A percentile compares a stretch with the other conserved stretches of the same genome.
Evolutionary conservation across 2,888 invertebrate species (phyloP).

Genomic region (Rhagium mordax): DNA sequence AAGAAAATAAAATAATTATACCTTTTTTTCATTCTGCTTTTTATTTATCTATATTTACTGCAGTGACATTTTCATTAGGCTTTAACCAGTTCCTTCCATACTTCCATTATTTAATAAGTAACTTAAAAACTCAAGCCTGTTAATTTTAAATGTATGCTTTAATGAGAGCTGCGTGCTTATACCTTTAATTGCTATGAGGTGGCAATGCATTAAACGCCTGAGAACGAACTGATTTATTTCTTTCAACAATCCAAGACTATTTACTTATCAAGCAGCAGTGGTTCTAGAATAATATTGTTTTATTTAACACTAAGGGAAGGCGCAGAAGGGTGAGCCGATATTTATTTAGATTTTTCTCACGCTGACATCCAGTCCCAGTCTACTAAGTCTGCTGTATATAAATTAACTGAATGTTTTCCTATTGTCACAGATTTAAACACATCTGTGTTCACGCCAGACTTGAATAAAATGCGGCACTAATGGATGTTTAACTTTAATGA

Average conservation of each 20-base stretch:
- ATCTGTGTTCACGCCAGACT: conserved; percentile 23
- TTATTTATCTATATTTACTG: too few relatives aligned
- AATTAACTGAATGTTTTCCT: conserved; percentile 23
- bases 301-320: background rate
- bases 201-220: background rate
- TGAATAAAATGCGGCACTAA: conserved; percentile 32
- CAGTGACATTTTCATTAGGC: too few relatives aligned
- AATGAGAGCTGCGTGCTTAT: too few relatives aligned
- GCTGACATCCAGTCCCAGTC: background rate
- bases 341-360: background rate
- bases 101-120: too few relatives aligned
- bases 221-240: background rate
- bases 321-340: background rate
- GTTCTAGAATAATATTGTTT: background rate
- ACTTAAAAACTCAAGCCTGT: too few relatives aligned
- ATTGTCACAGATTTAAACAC: conserved; percentile 20
- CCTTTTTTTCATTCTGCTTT: too few relatives aligned
- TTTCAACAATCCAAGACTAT: background rate
- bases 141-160: too few relatives aligned
- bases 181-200: background rate
- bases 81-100: too few relatives aligned
- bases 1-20: too few relatives aligned
- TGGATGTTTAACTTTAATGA: conserved; percentile 42
- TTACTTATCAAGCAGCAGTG: background rate
- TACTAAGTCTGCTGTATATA: background rate